phyloP scores from a whole-genome alignment of 2,113 vertebrate genomes.

The Phyllopteryx taeniolatus region DNA sequence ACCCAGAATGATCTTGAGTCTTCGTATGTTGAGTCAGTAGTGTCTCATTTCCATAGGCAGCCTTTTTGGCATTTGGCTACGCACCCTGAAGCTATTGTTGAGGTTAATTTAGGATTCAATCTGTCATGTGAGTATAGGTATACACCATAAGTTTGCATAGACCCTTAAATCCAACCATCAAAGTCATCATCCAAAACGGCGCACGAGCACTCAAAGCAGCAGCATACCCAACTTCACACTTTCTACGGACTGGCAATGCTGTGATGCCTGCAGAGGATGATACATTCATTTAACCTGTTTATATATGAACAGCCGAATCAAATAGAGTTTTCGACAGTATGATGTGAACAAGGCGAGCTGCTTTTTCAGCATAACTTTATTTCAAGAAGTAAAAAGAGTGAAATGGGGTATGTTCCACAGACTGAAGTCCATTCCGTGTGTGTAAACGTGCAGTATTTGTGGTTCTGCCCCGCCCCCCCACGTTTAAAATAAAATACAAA shows the following conservation, averaged over 20 bases:
- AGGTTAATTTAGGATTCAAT: conserved; percentile 55
- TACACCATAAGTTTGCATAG: conserved; percentile 67
- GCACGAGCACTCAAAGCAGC: conserved; percentile 30
- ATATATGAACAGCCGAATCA: not conserved
- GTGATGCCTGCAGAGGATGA: conserved; percentile 31
- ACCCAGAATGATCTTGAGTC: conserved; percentile 33
- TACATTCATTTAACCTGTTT: conserved; percentile 47
- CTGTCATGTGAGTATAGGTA: conserved; percentile 39
- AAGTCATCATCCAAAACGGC: conserved; percentile 26
- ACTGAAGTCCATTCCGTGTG: conserved; percentile 58
- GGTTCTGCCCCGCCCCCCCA: conserved; percentile 46
- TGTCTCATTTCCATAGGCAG: conserved; percentile 40
- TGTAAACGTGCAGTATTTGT: conserved; percentile 58
- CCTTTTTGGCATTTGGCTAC: conserved; percentile 55
- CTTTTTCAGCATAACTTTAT: conserved; percentile 51
- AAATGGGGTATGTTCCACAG: conserved; percentile 65
- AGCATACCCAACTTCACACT: conserved; percentile 68
- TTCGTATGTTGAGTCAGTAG: conserved; percentile 36
- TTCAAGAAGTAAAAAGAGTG: conserved; percentile 72
- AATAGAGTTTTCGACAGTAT: conserved; percentile 10
- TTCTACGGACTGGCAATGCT: conserved; percentile 53
- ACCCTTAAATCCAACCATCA: conserved; percentile 56
- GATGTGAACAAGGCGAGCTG: not conserved
- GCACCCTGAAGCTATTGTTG: conserved; percentile 58
- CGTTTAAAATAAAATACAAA: conserved; percentile 47